These are phyloP conservation scores for Smittia sp. DNA, from an alignment of 2,888 invertebrate genomes.

Conservation along the genomic window DNA sequence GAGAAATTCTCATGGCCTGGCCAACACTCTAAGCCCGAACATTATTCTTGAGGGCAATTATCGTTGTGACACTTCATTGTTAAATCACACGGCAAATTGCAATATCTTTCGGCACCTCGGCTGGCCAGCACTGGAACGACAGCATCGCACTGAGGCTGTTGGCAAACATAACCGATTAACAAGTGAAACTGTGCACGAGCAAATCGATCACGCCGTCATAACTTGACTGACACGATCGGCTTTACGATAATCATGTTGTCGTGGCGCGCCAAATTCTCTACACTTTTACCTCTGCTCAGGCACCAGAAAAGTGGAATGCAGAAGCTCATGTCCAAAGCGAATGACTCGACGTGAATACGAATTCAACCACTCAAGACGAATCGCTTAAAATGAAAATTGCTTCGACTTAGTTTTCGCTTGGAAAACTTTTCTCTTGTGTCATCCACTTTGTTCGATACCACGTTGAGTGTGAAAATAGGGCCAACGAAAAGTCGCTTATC, in stretches of 20 bases:
- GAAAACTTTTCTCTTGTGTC: neutral
- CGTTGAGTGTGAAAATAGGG: neutral
- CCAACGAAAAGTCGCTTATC: neutral
- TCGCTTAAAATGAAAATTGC: neutral
- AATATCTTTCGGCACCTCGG: neutral
- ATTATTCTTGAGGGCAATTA: constrained; percentile 15
- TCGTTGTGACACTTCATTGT: constrained; percentile 26
- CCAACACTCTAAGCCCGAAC: neutral
- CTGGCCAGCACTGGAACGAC: no score
- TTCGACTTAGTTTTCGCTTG: neutral
- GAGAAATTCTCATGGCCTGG: constrained; percentile 22
- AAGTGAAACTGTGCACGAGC: neutral
- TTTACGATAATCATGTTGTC: neutral
- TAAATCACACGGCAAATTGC: neutral
- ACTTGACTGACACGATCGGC: neutral
- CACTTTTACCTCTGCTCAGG: neutral
- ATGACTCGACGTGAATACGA: neutral
- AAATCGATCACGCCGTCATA: neutral
- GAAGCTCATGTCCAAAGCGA: neutral
- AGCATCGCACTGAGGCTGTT: no score
- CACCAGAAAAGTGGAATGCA: neutral
- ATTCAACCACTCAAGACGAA: neutral
- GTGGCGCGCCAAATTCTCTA: neutral
- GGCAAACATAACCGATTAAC: neutral
- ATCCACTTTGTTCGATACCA: neutral